Evolutionary conservation across 1,140 invertebrate species (phyloP), one percentile per base, ranked within the genome.

Genomic region (Trichonephila clavata): DNA sequence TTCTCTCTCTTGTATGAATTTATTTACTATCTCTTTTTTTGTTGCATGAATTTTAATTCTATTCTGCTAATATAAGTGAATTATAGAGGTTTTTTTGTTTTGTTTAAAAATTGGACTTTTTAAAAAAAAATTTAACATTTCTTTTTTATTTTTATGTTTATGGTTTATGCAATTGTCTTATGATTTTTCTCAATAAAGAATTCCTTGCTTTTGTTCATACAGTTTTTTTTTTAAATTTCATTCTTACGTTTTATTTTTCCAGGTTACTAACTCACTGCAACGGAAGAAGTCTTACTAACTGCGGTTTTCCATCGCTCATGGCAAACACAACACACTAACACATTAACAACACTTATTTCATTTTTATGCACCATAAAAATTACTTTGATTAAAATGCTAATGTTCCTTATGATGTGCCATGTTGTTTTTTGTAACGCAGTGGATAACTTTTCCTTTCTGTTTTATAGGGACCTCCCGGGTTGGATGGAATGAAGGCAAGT

Each of bases 401-500:
- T 68, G 3, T 68, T 14, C 14, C 65, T 7, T 24, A 14, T 77
- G 61, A 63, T 20, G 0, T 39, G 2, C 18, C 16, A 20, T 14
- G 14, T 39, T 61, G 0, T 18, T 77, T 77, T 24, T 18, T 32
- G 4, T 2, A 32, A 6, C 65, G 7, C 27, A 8, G 14, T 43
- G 3, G 50, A 83, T 68, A 21, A 83, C 95, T 94, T 95, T 95
- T 95, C 95, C 94, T 95, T 94, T 96, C 95, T 21, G 20, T n/a
- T 39, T 96, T 96, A 95, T 96, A 97, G 97, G 97, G 97, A 94
- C 97, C 97, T 60, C 97, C 97, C 77, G 97, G 97, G 94, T 96
- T 97, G 94, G 97, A 97, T 96, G 97, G 97, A 95, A 97, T 97
- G 97, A 97, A 97, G 97, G 97, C 97, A 96, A 96, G 95, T 95